phyloP scores from a whole-genome alignment of 1,140 invertebrate species.

The Subanguina moxae region DNA sequence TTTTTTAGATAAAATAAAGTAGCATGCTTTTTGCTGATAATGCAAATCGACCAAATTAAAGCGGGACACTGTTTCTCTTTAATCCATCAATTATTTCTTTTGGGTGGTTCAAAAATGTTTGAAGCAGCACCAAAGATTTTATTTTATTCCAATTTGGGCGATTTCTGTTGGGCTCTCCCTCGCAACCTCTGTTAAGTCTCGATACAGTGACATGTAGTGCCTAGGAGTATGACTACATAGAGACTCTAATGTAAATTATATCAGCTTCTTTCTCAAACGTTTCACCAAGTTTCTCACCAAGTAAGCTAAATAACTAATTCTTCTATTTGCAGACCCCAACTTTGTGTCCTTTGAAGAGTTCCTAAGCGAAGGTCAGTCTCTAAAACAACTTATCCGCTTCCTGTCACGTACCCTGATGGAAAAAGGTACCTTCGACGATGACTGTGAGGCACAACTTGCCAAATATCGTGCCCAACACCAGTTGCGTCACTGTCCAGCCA shows the following conservation, averaged over 20 bases:
- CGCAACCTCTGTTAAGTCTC: too few species aligned
- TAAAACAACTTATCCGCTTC: conserved; percentile 34
- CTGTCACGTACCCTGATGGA: conserved; percentile 31
- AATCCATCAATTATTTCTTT: too few species aligned
- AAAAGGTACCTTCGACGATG: conserved; percentile 42
- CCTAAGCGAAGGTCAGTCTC: conserved; percentile 24
- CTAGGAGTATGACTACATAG: background rate
- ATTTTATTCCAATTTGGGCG: too few species aligned
- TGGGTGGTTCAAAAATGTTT: too few species aligned
- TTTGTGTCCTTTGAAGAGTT: conserved; percentile 28
- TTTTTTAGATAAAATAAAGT: too few species aligned
- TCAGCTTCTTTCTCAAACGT: background rate
- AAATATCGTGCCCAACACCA: conserved; percentile 32
- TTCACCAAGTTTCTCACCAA: background rate
- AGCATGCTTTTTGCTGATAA: too few species aligned
- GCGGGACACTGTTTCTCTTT: too few species aligned
- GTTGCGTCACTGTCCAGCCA: conserved; percentile 11
- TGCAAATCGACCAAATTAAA: too few species aligned
- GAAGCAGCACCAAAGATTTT: too few species aligned
- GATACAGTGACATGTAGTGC: too few species aligned
- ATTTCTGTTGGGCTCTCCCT: too few species aligned
- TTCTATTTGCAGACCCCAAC: background rate
- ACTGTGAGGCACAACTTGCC: conserved; percentile 20
- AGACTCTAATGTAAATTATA: background rate
- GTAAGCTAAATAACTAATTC: background rate